Evolutionary conservation across 2,888 invertebrate genomes (phyloP), one percentile per base, ranked within the genome.

Genomic region (Rhagonycha fulva): DNA sequence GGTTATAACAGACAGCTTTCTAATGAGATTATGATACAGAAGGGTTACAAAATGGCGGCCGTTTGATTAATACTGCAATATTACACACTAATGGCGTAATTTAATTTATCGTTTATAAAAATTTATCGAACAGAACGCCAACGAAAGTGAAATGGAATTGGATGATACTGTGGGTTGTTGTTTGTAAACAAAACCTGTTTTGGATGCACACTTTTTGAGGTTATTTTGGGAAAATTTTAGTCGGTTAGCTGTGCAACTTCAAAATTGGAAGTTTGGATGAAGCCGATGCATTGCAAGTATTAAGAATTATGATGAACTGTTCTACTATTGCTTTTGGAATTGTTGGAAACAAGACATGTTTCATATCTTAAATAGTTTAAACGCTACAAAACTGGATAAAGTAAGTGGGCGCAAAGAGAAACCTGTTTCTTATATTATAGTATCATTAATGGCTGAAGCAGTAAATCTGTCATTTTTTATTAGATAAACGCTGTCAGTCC

Each of bases 1-100:
- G 85, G 84, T 82, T 85, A 84, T 83, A 83, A 84, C 85, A 86
- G 87, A 86, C 87, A 86, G 87, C 87, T 87, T 84, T 85, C 86
- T 88, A 88, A 88, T 87, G 87, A 87, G 88, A 88, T 88, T 88
- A 88, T 88, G 87, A 88, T 87, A 86, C 85, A 85, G 82, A 81
- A 85, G 86, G 86, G 86, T 84, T 85, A 85, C 87, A 87, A 88
- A 88, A 87, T 87, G 87, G 87, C 87, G 85, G 84, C 84, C 75
- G 74, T 78, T 79, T 80, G 80, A 82, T 83, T 83, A 83, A 83
- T 83, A 82, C 80, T 78, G 80, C 80, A 77, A 82, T 82, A 81
- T 83, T 81, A 81, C 81, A 75, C 77, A 76, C 74, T 77, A 76
- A 63, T 76, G 74, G 79, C 74, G 76, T 77, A 79, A 80, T 80